Evolutionary conservation across 2,888 invertebrate species (phyloP).

Genomic region (Dasypolia templi): DNA sequence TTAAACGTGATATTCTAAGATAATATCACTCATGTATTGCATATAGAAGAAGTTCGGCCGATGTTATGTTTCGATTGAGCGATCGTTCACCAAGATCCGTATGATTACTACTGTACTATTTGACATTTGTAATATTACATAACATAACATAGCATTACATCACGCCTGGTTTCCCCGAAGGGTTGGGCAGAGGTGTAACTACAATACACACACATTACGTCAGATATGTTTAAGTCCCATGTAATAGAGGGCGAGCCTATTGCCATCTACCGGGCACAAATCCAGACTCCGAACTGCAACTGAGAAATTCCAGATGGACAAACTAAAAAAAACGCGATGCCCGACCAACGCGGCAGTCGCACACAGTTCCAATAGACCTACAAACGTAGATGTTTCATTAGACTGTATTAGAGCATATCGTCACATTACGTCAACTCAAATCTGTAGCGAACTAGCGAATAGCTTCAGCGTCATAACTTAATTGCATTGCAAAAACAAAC

Average conservation of each 20-base stretch:
- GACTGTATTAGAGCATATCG: conserved; percentile 22
- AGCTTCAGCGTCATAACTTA: conserved; percentile 22
- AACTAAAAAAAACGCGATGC: no score
- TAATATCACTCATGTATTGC: conserved; percentile 33
- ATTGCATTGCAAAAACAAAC: conserved; percentile 42
- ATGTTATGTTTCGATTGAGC: conserved; percentile 20
- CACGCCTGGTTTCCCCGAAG: no score
- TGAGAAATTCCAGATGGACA: no score
- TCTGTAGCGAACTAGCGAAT: conserved; percentile 24
- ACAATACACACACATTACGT: no score
- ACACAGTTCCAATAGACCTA: conserved; percentile 4
- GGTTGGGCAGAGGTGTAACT: no score
- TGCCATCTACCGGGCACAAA: no score
- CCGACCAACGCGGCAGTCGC: no score
- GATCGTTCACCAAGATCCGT: conserved; percentile 25
- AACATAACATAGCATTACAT: no score
- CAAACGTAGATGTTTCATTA: conserved; percentile 25
- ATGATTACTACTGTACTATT: not conserved
- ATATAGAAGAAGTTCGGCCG: conserved; percentile 17
- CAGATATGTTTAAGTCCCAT: no score
- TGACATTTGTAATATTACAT: conserved; percentile 26
- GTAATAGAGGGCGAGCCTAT: no score
- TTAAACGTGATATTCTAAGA: conserved; percentile 26
- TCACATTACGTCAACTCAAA: conserved; percentile 29
- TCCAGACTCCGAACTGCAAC: no score